Evolutionary conservation across 2,113 vertebrate species (phyloP).

Genomic region (Erythrocercus mccallii): DNA sequence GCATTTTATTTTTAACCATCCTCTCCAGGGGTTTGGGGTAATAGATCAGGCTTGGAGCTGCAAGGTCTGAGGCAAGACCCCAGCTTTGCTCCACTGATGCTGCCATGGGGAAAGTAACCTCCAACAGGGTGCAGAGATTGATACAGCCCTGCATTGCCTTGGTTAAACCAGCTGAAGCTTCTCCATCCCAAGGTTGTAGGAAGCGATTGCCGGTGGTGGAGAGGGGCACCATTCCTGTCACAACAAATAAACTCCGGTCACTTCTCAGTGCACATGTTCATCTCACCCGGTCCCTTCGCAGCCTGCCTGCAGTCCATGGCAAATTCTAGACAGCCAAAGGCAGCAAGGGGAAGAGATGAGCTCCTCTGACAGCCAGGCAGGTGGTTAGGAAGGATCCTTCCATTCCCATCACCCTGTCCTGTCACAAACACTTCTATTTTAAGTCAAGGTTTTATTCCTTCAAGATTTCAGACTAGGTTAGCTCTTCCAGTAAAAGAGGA

Average conservation of each 20-base stretch:
- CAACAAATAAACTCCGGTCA: background rate
- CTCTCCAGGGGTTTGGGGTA: background rate
- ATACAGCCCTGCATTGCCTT: background rate
- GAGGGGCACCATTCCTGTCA: background rate
- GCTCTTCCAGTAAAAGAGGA: background rate
- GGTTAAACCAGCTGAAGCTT: background rate
- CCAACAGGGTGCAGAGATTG: background rate
- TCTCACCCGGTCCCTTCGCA: accelerated
- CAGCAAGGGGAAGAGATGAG: background rate
- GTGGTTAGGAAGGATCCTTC: background rate
- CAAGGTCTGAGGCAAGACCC: background rate
- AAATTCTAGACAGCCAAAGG: background rate
- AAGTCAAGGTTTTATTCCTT: conserved; percentile 9
- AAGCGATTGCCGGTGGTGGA: accelerated
- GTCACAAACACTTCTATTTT: conserved; percentile 35
- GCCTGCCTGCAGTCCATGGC: background rate
- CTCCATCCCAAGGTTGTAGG: background rate
- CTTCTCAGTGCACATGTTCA: background rate
- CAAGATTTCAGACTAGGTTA: conserved; percentile 2
- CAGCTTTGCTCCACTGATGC: background rate
- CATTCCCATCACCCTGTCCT: background rate
- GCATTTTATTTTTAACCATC: background rate
- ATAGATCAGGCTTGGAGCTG: background rate
- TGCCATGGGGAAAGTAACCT: background rate
- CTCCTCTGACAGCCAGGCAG: conserved; percentile 12